These are phyloP conservation scores for Porites cylindrica DNA, from an alignment of 92 coral and sea anemone genomes.

Conservation along the genomic window DNA sequence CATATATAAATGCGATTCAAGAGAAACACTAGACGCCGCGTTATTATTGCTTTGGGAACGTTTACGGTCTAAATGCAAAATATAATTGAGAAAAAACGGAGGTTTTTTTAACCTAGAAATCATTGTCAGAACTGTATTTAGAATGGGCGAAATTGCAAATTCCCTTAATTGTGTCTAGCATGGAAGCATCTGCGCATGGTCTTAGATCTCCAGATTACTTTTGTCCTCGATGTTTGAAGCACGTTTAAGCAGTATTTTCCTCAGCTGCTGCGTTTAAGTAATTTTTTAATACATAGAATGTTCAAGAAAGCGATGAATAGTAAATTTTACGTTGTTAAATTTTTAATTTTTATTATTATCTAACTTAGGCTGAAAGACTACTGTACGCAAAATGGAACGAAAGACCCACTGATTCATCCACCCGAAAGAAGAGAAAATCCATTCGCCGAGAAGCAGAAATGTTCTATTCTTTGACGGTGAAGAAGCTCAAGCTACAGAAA, in stretches of 20 bases:
- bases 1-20: background rate
- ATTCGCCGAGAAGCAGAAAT: conserved; percentile 97
- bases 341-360: background rate
- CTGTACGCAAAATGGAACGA: conserved; percentile 88
- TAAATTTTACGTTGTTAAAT: background rate
- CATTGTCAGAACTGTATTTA: background rate
- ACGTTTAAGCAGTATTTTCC: background rate
- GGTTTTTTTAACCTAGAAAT: background rate
- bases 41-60: background rate
- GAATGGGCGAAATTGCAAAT: background rate
- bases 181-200: background rate
- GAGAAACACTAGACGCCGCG: too few relatives aligned
- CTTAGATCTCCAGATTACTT: background rate
- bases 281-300: background rate
- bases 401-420: conserved; percentile 96
- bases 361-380: conserved; percentile 85
- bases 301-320: too few relatives aligned
- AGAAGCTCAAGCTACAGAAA: background rate
- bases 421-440: conserved; percentile 99
- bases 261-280: background rate
- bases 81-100: background rate
- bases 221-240: background rate
- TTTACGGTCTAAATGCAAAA: background rate
- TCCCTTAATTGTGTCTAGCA: background rate
- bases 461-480: conserved; percentile 78